Base-by-base conservation (phyloP, 2,113 vertebrate species). In the Toxostoma redivivum region DNA sequence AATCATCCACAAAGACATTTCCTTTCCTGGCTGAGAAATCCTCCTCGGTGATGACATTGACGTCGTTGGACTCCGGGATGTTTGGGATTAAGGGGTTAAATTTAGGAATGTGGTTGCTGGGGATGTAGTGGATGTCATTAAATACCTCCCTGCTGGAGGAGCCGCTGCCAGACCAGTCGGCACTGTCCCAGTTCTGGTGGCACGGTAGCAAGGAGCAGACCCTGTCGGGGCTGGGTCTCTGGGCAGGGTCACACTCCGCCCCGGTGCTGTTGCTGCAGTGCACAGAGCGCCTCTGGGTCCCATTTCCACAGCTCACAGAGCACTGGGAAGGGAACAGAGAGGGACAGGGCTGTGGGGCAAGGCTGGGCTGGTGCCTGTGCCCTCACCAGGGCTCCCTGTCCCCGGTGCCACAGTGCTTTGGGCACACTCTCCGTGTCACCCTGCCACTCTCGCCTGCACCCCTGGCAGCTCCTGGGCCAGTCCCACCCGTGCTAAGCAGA, bases 111-210 rank as follows among this genome's bases (percentile, higher is more conserved):
- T 47, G 96, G 66, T 94, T 97, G 27, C 78, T 83, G 25, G 98
- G 97, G 33, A 98, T 73, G 62, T 97, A 95, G 48, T 98, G 97
- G 25, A 99, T 98, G 42, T 99, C 99, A 11, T 99, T 99, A 11
- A 98, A 97, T 3, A 98, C 65, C 64, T 99, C 99, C 18, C 94
- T 98, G 97, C 98, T 99, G 33, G 98, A 98, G 51, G 98, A 98
- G 9, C 99, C 99, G 2, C 99, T 99, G 69, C 99, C 99, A 0
- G 99, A 99, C 98, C 98, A 98, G 35, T 99, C 99, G 0, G 47
- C 15, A 4, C 53, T 66, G 62, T 98, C 98, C 5, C 22, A 19
- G 2, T 54, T 15, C 44, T 17, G n/a, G 2, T 83, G 97, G 92
- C 99, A 99, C 50, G 86, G 96, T 0, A 92, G 97, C 81, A 91